A percentile compares a stretch with the other conserved stretches of the same genome.
Evolutionary conservation across 2,888 invertebrate species (phyloP).

Genomic region (Nomada hirtipes): DNA sequence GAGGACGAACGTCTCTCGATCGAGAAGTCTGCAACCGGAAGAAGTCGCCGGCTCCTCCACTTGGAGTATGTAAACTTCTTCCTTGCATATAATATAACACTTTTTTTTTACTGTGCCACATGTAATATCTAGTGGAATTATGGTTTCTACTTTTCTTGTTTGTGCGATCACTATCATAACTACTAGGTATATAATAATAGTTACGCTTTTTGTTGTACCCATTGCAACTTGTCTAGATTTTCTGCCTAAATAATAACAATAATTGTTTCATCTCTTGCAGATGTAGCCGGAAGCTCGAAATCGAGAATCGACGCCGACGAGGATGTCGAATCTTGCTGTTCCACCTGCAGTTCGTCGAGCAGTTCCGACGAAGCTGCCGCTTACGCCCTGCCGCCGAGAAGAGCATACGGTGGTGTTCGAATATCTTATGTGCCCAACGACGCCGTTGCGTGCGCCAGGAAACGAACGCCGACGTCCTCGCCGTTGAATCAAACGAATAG

Average conservation of each 20-base stretch:
- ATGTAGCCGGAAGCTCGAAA: constrained; percentile 80
- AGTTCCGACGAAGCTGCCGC: constrained; percentile 95
- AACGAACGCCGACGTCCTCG: constrained; percentile 85
- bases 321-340: constrained; percentile 90
- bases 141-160: too few species aligned
- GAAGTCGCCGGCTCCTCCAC: constrained; percentile 84
- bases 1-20: constrained; percentile 85
- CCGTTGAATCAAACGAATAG: constrained; percentile 83
- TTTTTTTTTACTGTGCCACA: background rate
- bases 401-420: constrained; percentile 94
- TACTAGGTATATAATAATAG: too few species aligned
- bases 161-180: too few species aligned
- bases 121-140: too few species aligned
- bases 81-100: constrained; percentile 16
- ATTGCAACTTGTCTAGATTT: too few species aligned
- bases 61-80: constrained; percentile 74
- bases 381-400: constrained; percentile 92
- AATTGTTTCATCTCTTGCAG: constrained; percentile 71
- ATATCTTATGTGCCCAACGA: constrained; percentile 98
- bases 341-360: constrained; percentile 93
- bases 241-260: too few species aligned
- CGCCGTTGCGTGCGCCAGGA: constrained; percentile 92
- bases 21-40: constrained; percentile 86
- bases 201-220: too few species aligned
- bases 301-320: constrained; percentile 85